A percentile compares a stretch with the other conserved stretches of the same genome.
phyloP scores from a whole-genome alignment of 2,888 invertebrate species.

The Andrena fulva region DNA sequence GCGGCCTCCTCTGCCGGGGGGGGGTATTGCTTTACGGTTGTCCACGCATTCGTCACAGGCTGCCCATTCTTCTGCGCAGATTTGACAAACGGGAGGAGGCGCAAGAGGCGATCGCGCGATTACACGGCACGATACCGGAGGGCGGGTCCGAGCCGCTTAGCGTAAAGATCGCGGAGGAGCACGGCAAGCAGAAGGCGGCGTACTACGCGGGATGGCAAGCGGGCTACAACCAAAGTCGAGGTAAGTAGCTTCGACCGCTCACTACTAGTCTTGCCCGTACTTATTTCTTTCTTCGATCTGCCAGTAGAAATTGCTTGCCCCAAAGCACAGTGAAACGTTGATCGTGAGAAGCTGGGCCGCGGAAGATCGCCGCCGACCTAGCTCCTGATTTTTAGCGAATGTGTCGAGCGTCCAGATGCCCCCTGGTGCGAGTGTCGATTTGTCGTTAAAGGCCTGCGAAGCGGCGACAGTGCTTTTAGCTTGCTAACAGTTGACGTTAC shows the following conservation, averaged over 20 bases:
- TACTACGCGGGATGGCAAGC: slow-evolving; percentile 90
- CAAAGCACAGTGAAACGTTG: neutral
- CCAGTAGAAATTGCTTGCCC: slow-evolving; percentile 52
- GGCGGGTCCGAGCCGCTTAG: slow-evolving; percentile 93
- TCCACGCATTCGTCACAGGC: neutral
- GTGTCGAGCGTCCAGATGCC: too few relatives aligned
- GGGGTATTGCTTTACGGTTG: neutral
- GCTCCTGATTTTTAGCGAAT: too few relatives aligned
- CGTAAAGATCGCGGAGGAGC: slow-evolving; percentile 95
- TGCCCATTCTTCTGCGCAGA: slow-evolving; percentile 84
- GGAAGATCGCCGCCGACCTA: too few relatives aligned
- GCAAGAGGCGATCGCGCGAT: slow-evolving; percentile 93
- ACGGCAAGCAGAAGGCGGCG: slow-evolving; percentile 92
- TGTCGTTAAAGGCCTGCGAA: too few relatives aligned
- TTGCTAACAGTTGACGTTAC: neutral
- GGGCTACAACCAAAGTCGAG: slow-evolving; percentile 88
- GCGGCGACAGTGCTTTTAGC: neutral
- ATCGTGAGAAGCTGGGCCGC: too few relatives aligned
- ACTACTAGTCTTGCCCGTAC: slow-evolving; percentile 43
- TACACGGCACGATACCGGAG: slow-evolving; percentile 94
- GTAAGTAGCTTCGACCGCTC: slow-evolving; percentile 78
- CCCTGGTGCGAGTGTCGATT: too few relatives aligned
- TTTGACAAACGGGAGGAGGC: slow-evolving; percentile 96
- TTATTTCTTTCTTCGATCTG: slow-evolving; percentile 52
- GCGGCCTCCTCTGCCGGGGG: slow-evolving; percentile 21